Percentiles rank a stretch among this genome's conserved stretches.
phyloP scores from a whole-genome alignment of 2,113 vertebrate species.

The Vidua chalybeata region DNA sequence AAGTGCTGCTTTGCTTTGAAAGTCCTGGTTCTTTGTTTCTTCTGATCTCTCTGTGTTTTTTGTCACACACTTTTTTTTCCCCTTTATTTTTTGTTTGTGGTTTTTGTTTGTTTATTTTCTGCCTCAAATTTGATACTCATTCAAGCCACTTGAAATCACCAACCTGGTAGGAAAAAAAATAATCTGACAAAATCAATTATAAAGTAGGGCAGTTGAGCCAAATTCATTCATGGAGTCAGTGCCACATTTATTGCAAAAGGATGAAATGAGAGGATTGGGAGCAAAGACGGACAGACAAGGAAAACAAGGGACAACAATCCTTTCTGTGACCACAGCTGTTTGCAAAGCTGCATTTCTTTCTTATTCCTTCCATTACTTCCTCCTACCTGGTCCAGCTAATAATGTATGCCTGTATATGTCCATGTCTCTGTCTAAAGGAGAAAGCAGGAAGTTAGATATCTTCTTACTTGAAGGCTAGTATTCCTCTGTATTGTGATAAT shows the following conservation, averaged over 20 bases:
- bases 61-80: rapidly evolving
- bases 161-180: background rate
- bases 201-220: background rate
- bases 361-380: background rate
- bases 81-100: background rate
- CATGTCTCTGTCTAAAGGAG: background rate
- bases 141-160: background rate
- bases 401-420: background rate
- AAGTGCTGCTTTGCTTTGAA: background rate
- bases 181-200: background rate
- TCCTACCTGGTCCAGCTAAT: background rate
- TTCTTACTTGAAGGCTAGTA: background rate
- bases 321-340: background rate
- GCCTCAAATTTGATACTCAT: background rate
- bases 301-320: background rate
- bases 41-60: background rate
- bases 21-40: background rate
- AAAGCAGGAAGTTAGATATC: background rate
- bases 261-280: background rate
- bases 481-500: background rate
- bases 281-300: background rate
- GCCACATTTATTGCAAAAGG: background rate
- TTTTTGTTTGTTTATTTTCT: background rate
- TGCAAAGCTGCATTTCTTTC: background rate
- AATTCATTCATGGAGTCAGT: background rate